Evolutionary conservation across 30 jellyfish, hydroid and myxozoan genomes (phyloP).

Genomic region (Chrysaora quinquecirrha): DNA sequence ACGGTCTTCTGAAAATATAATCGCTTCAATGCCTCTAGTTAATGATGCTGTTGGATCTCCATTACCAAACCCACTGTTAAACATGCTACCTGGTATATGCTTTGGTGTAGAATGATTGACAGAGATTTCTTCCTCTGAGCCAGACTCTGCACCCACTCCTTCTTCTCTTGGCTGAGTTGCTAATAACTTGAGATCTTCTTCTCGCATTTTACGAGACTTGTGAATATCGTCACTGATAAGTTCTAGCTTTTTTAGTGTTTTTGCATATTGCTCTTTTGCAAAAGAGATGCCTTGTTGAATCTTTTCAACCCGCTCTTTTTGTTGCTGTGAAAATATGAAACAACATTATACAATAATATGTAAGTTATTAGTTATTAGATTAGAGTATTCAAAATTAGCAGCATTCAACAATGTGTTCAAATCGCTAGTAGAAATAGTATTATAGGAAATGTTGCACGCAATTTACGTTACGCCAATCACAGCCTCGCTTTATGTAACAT

Average conservation of each 20-base stretch:
- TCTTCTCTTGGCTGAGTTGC: background rate
- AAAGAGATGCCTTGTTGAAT: constrained; percentile 67
- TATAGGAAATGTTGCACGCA: no score
- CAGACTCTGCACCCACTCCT: constrained; percentile 12
- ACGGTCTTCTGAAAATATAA: background rate
- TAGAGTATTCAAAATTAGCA: no score
- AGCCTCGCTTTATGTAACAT: no score
- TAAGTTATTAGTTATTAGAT: no score
- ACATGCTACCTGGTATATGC: background rate
- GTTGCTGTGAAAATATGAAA: constrained; percentile 45
- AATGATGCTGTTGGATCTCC: background rate
- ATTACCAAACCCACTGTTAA: background rate
- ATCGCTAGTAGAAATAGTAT: no score
- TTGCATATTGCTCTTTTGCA: constrained; percentile 82
- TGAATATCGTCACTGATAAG: constrained; percentile 1
- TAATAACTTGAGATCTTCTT: background rate
- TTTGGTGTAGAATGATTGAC: background rate
- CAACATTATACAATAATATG: background rate
- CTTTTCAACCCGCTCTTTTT: constrained; percentile 75
- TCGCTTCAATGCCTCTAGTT: background rate
- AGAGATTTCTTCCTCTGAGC: background rate
- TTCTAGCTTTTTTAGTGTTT: background rate
- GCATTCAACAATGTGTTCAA: no score
- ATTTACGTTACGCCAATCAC: no score
- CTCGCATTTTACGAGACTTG: background rate